These are phyloP conservation scores for Mungos mungo DNA, from an alignment of 2,113 vertebrate species.

Conservation along the genomic window DNA sequence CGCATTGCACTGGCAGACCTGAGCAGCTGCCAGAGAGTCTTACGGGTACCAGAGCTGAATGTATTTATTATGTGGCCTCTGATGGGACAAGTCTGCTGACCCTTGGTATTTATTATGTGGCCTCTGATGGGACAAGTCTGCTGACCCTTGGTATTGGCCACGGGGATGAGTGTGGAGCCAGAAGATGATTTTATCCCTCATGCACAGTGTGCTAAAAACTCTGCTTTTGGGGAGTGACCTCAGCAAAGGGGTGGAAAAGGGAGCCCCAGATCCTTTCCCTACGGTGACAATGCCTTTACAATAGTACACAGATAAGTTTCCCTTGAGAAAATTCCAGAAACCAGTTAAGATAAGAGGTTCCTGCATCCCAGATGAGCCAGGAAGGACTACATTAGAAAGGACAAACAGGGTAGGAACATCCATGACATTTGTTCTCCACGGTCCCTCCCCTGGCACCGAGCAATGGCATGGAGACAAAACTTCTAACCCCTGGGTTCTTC, in stretches of 20 bases:
- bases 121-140: not conserved
- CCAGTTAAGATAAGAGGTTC: not conserved
- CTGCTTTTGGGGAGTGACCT: not conserved
- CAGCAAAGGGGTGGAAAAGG: not conserved
- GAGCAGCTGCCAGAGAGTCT: not conserved
- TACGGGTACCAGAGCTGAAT: not conserved
- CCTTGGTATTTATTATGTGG: not conserved
- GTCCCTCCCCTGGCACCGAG: not conserved
- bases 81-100: not conserved
- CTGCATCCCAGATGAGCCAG: not conserved
- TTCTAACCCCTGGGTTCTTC: not conserved
- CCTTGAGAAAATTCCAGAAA: not conserved
- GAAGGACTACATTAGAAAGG: not conserved
- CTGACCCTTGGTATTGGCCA: not conserved
- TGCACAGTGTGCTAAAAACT: not conserved
- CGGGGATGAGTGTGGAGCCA: not conserved
- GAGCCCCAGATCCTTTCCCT: not conserved
- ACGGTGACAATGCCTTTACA: not conserved
- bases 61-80: not conserved
- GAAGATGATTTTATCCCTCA: not conserved
- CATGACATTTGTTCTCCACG: not conserved
- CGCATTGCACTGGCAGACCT: not conserved
- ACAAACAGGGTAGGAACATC: not conserved
- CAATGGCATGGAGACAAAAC: not conserved
- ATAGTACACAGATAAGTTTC: not conserved